Percentiles rank a stretch among this genome's conserved stretches.
Evolutionary conservation across 2,888 invertebrate species (phyloP).

Genomic region (Cephalotes varians): DNA sequence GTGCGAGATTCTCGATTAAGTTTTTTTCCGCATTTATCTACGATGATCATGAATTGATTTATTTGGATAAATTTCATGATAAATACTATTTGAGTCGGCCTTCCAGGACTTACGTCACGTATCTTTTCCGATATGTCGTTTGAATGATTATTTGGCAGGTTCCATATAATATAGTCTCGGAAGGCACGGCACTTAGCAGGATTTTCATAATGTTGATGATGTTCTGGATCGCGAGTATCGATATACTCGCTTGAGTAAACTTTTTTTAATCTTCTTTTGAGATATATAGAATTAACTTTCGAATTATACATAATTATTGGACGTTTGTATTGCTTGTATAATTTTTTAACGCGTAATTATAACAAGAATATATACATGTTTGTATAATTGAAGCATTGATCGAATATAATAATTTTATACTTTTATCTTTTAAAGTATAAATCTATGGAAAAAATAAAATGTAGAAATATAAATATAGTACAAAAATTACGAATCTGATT

Average conservation of each 20-base stretch:
- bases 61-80: not conserved
- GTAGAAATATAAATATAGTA: not conserved
- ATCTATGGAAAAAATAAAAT: not conserved
- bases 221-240: not conserved
- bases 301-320: not conserved
- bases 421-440: not conserved
- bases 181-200: not conserved
- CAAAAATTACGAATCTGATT: not conserved
- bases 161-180: not conserved
- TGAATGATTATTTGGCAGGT: constrained; percentile 23
- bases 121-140: not conserved
- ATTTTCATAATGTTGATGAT: constrained; percentile 10
- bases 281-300: not conserved
- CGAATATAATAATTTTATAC: constrained; percentile 19
- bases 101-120: not conserved
- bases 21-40: not conserved
- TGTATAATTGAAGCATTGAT: not conserved
- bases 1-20: not conserved
- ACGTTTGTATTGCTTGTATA: not conserved
- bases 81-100: not conserved
- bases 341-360: not conserved
- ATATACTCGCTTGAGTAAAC: not conserved
- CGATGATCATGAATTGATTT: not conserved
- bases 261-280: not conserved
- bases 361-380: constrained; percentile 5